A percentile compares a stretch with the other conserved stretches of the same genome.
Conservation (phyloP, 2,888 invertebrate species). For the Balanococcus diminutus region DNA sequence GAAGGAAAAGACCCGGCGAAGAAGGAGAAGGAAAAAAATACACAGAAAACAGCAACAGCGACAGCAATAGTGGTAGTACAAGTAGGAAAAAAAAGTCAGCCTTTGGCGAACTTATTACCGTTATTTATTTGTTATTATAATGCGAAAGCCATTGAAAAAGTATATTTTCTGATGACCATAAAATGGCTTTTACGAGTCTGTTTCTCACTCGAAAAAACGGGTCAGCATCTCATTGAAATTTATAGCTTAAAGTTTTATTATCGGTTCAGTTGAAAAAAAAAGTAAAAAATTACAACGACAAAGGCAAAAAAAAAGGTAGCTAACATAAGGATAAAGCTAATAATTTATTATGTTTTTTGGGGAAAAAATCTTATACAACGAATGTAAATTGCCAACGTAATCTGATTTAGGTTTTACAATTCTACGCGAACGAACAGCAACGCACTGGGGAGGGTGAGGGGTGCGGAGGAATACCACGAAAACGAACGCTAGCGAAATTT, state of each 20-base stretch:
- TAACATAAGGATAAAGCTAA: slow-evolving; percentile 40
- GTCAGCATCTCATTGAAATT: slow-evolving; percentile 40
- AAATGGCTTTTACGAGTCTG: slow-evolving; percentile 31
- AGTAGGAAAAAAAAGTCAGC: not conserved
- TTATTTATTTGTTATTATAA: slow-evolving; percentile 28
- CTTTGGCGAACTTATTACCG: slow-evolving; percentile 15
- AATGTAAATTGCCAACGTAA: slow-evolving; percentile 40
- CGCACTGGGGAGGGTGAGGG: not conserved
- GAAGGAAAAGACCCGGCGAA: too few species aligned
- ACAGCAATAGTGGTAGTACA: too few species aligned
- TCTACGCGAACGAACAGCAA: not conserved
- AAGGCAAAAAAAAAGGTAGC: slow-evolving; percentile 28
- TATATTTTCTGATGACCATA: slow-evolving; percentile 40
- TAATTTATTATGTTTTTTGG: slow-evolving; percentile 35
- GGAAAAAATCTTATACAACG: slow-evolving; percentile 36
- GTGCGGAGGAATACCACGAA: not conserved
- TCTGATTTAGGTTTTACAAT: slow-evolving; percentile 34
- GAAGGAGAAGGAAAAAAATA: not conserved
- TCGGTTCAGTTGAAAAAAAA: slow-evolving; percentile 16
- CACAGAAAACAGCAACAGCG: not conserved
- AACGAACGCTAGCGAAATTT: not conserved
- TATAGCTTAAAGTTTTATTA: slow-evolving; percentile 41
- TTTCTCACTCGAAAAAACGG: slow-evolving; percentile 19
- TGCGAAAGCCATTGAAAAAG: slow-evolving; percentile 36
- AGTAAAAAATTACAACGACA: slow-evolving; percentile 1